Evolutionary conservation across 1,140 invertebrate genomes (phyloP).

Genomic region (Ladona fulva): DNA sequence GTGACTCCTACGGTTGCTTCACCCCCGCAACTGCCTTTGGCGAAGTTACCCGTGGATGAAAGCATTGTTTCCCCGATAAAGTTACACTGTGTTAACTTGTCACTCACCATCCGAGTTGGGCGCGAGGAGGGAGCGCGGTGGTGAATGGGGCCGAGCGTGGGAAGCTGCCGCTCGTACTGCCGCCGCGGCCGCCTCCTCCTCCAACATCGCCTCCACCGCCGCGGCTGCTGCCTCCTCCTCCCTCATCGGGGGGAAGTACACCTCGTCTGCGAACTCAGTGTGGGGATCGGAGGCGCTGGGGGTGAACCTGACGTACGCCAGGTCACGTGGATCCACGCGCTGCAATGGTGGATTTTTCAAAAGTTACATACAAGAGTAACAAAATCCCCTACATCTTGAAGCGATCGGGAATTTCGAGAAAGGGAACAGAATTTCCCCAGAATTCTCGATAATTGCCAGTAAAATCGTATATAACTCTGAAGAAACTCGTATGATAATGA

Average conservation of each 20-base stretch:
- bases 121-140: not conserved
- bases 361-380: no score
- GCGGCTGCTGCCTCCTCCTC: not conserved
- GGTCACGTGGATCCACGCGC: conserved; percentile 49
- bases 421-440: no score
- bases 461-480: no score
- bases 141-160: not conserved
- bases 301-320: conserved; percentile 69
- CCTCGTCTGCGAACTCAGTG: conserved; percentile 61
- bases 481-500: no score
- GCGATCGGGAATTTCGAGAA: no score
- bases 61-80: no score
- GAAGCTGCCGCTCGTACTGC: not conserved
- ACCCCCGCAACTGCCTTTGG: no score
- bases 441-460: no score
- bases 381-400: no score
- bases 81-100: no score
- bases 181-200: not conserved
- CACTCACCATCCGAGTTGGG: not conserved
- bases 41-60: no score
- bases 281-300: conserved; percentile 56
- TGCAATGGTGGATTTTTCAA: conserved; percentile 12
- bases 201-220: not conserved
- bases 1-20: no score
- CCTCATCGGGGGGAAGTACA: conserved; percentile 56